These are phyloP conservation scores for Platichthys flesus DNA, from an alignment of 2,113 vertebrate species.

Conservation along the genomic window DNA sequence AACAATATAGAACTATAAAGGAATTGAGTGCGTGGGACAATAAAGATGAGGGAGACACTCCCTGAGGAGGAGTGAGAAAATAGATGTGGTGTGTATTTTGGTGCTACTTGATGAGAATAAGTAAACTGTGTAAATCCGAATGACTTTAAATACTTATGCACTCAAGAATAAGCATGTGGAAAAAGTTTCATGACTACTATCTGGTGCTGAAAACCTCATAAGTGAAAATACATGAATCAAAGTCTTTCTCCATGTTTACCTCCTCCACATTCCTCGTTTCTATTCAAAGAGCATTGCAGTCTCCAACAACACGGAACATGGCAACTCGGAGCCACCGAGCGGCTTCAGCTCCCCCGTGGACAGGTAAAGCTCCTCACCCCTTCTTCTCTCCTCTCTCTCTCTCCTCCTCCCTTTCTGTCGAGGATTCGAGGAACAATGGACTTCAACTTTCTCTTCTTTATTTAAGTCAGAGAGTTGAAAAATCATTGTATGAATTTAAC, in stretches of 20 bases:
- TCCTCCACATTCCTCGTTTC: slow-evolving; percentile 18
- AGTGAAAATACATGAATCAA: background rate
- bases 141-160: too few species aligned
- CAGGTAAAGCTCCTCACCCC: slow-evolving; percentile 81
- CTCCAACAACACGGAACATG: slow-evolving; percentile 75
- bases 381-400: background rate
- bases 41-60: too few species aligned
- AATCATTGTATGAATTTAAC: slow-evolving; percentile 2
- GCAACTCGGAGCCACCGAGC: slow-evolving; percentile 74
- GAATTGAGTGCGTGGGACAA: too few species aligned
- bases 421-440: background rate
- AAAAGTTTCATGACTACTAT: background rate
- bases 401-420: background rate
- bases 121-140: too few species aligned
- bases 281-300: slow-evolving; percentile 85
- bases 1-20: too few species aligned
- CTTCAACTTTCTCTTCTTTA: background rate
- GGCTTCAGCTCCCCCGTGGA: slow-evolving; percentile 90
- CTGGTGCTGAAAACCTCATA: background rate
- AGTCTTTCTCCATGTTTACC: background rate
- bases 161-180: too few species aligned
- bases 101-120: too few species aligned
- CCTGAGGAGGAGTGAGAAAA: too few species aligned
- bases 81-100: too few species aligned
- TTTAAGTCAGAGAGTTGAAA: slow-evolving; percentile 5